phyloP scores from a whole-genome alignment of 1,140 invertebrate genomes.

The Macrotrachela quadricornifera region DNA sequence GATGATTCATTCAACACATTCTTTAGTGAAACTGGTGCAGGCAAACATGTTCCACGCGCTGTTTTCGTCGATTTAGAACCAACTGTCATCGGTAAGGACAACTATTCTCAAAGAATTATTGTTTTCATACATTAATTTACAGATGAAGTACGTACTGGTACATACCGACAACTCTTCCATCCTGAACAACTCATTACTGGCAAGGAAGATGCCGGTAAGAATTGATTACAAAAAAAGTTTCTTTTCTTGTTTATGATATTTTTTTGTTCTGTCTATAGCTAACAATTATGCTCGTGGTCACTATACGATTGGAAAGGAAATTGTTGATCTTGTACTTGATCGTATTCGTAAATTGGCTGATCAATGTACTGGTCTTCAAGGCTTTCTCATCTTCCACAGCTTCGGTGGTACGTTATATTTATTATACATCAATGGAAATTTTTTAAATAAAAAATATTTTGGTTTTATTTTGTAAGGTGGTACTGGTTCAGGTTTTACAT shows the following conservation, averaged over 20 bases:
- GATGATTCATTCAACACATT: neutral
- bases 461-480: constrained; percentile 73
- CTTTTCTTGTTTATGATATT: too few species aligned
- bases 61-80: constrained; percentile 31
- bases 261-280: too few species aligned
- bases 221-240: too few species aligned
- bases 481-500: constrained; percentile 66
- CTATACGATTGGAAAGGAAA: constrained; percentile 71
- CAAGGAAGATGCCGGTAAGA: constrained; percentile 49
- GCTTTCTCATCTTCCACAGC: constrained; percentile 67
- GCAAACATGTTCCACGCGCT: constrained; percentile 28
- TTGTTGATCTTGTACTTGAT: constrained; percentile 56
- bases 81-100: constrained; percentile 27
- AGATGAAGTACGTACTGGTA: constrained; percentile 25
- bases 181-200: constrained; percentile 33
- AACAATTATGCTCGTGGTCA: constrained; percentile 69
- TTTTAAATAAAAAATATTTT: constrained; percentile 46
- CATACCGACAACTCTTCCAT: constrained; percentile 27
- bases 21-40: constrained; percentile 15
- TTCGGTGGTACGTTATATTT: constrained; percentile 44
- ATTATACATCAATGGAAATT: constrained; percentile 15
- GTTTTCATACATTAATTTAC: too few species aligned
- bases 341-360: constrained; percentile 56
- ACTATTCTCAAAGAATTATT: too few species aligned
- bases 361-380: constrained; percentile 60